Percentiles rank a stretch among this genome's conserved stretches.
These are phyloP conservation scores for Thymelicus sylvestris DNA, from an alignment of 2,888 invertebrate species.

Conservation along the genomic window DNA sequence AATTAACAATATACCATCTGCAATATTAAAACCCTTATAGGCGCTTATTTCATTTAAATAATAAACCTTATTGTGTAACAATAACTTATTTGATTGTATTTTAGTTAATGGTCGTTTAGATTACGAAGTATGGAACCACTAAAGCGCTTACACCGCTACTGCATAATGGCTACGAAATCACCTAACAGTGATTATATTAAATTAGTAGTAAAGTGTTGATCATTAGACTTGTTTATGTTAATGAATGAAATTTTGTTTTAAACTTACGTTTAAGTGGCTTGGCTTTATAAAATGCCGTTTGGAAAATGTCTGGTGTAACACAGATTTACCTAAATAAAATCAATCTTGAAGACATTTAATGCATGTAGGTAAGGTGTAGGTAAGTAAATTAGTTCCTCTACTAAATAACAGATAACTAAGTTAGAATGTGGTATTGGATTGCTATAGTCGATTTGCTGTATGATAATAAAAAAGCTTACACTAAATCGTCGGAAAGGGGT, in stretches of 20 bases:
- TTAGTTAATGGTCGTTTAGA: not conserved
- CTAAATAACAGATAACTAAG: too few relatives aligned
- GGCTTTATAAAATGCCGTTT: constrained; percentile 13
- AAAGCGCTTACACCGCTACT: not conserved
- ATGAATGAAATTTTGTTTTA: constrained; percentile 16
- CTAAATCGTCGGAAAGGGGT: too few relatives aligned
- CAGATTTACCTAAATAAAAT: too few relatives aligned
- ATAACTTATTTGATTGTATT: not conserved
- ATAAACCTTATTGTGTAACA: not conserved
- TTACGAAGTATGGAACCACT: not conserved
- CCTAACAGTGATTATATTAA: constrained; percentile 15
- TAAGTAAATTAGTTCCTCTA: too few relatives aligned
- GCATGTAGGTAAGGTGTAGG: too few relatives aligned
- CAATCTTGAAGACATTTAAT: too few relatives aligned
- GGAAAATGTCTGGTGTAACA: not conserved
- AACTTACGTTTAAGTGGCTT: not conserved
- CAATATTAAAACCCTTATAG: too few relatives aligned
- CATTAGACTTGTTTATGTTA: constrained; percentile 22
- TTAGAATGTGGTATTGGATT: too few relatives aligned
- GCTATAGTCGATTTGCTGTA: too few relatives aligned
- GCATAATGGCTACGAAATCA: not conserved
- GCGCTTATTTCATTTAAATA: not conserved
- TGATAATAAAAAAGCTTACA: too few relatives aligned
- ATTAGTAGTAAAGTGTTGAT: constrained; percentile 6
- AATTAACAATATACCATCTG: too few relatives aligned